Conservation (phyloP, 1,140 invertebrate species). For the Tetraneura akinire region DNA sequence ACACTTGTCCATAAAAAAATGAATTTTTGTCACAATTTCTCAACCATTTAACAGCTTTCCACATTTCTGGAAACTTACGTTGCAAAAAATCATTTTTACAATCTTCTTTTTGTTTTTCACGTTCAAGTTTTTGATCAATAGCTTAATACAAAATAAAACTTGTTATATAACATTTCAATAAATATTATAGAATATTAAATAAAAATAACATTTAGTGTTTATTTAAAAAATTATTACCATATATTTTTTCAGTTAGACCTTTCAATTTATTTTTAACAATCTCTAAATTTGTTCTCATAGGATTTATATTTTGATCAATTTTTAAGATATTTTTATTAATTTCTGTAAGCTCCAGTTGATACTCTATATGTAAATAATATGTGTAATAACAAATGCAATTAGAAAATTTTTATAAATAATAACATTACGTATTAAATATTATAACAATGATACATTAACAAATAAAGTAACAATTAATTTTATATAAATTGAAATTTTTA, state of each 20-base stretch:
- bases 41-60: constrained; percentile 50
- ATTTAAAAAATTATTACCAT: constrained; percentile 15
- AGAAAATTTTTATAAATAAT: no score
- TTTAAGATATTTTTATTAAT: background rate
- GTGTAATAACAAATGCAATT: no score
- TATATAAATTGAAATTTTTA: no score
- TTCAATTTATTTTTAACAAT: constrained; percentile 13
- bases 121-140: constrained; percentile 36
- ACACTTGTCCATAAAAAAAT: constrained; percentile 61
- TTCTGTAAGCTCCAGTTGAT: background rate
- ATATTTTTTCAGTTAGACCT: constrained; percentile 16
- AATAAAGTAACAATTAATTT: no score
- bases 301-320: background rate
- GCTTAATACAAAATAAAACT: constrained; percentile 14
- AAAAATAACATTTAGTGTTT: no score
- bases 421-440: no score
- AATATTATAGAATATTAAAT: no score
- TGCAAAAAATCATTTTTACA: constrained; percentile 27
- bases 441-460: no score
- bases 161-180: no score
- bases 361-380: constrained; percentile 5
- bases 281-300: background rate
- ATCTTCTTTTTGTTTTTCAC: constrained; percentile 37
- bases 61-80: constrained; percentile 31
- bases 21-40: constrained; percentile 43